Evolutionary conservation across 2,888 invertebrate species (phyloP).

Genomic region (Hydroisotoma schaefferi): DNA sequence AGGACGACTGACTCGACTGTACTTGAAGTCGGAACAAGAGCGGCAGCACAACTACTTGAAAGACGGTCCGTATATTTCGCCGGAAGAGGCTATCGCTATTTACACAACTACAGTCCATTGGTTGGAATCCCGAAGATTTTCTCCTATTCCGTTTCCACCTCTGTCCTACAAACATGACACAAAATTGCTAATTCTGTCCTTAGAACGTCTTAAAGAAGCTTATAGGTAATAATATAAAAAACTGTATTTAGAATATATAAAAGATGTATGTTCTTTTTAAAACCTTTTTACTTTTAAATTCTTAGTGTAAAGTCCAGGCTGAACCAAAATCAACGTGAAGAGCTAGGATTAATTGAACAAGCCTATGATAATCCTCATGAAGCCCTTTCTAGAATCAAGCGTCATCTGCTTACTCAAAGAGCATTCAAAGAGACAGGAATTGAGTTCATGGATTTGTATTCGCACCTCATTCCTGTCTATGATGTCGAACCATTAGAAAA

Average conservation of each 20-base stretch:
- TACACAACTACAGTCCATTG: conserved; percentile 99
- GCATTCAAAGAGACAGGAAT: conserved; percentile 99
- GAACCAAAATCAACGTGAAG: conserved; percentile 98
- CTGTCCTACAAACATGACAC: conserved; percentile 99
- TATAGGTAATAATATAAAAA: conserved; percentile 61
- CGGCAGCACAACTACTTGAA: conserved; percentile 98
- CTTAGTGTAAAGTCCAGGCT: conserved; percentile 88
- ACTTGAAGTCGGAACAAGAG: conserved; percentile 96
- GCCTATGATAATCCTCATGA: conserved; percentile 99
- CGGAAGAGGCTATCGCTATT: conserved; percentile 99
- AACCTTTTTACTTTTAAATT: too few relatives aligned
- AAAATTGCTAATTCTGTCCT: conserved; percentile 90
- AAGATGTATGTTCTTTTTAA: too few relatives aligned
- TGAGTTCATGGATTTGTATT: conserved; percentile 99
- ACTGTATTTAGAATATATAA: neutral
- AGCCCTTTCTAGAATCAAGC: conserved; percentile 96
- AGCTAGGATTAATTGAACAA: conserved; percentile 96
- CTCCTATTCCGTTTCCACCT: conserved; percentile 99
- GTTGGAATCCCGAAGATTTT: conserved; percentile 96
- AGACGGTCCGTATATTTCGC: conserved; percentile 98
- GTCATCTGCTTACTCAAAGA: conserved; percentile 96
- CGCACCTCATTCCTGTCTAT: conserved; percentile 96
- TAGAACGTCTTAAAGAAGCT: conserved; percentile 95
- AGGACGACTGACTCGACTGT: conserved; percentile 92
- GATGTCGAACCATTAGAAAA: conserved; percentile 99